phyloP scores from a whole-genome alignment of 2,888 invertebrate genomes.

The Yponomeuta evonymella region DNA sequence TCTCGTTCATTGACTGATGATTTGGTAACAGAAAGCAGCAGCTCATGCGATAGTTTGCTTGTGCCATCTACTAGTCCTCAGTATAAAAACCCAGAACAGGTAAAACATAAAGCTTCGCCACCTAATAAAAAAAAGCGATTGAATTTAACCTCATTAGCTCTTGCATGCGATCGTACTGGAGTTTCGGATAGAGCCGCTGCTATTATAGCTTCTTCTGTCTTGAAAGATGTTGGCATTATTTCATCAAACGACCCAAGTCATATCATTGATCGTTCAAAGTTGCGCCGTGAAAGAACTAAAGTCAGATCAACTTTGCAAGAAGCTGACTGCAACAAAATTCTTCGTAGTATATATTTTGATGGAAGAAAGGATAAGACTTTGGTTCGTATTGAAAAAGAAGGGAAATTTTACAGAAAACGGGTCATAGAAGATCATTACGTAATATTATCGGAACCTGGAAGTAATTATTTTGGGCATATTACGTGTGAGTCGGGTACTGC shows the following conservation, averaged over 20 bases:
- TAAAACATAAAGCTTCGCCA: background rate
- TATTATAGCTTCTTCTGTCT: no score
- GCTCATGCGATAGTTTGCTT: background rate
- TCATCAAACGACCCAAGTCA: background rate
- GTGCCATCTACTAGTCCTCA: background rate
- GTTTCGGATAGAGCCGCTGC: conserved; percentile 8
- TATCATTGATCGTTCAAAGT: background rate
- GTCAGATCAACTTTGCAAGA: background rate
- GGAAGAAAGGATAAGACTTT: conserved; percentile 13
- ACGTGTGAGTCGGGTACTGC: background rate
- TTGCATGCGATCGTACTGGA: conserved; percentile 8
- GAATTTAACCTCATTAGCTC: background rate
- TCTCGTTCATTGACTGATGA: background rate
- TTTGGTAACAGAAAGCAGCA: background rate
- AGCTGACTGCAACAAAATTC: background rate
- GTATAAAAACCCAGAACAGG: background rate
- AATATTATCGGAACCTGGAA: background rate
- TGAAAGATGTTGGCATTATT: background rate
- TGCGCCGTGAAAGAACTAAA: conserved; percentile 10
- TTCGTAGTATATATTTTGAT: conserved; percentile 6
- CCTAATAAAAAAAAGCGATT: background rate
- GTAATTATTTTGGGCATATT: background rate
- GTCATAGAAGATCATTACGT: background rate
- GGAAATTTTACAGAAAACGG: background rate
- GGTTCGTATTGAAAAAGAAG: conserved; percentile 5